These are phyloP conservation scores for Argyresthia albistria DNA, from an alignment of 2,888 invertebrate genomes.

Conservation along the genomic window DNA sequence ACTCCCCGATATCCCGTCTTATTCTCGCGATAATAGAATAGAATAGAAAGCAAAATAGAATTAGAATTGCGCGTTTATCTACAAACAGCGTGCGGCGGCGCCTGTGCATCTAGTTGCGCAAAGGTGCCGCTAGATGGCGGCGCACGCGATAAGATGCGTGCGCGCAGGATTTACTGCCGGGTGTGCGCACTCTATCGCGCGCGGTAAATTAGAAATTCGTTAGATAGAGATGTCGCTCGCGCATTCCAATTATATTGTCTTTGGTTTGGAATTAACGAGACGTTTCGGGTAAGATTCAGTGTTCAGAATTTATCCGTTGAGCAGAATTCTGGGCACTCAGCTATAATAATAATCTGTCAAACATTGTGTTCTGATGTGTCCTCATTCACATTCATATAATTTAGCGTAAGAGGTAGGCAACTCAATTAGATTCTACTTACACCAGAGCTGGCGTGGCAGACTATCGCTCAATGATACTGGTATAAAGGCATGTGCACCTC, in stretches of 20 bases:
- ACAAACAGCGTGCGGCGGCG: conserved; percentile 23
- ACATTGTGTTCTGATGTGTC: too few relatives aligned
- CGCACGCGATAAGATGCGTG: conserved; percentile 56
- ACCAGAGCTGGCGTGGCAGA: too few relatives aligned
- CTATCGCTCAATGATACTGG: too few relatives aligned
- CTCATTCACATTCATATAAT: too few relatives aligned
- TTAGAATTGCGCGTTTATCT: conserved; percentile 27
- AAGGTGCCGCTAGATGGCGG: conserved; percentile 59
- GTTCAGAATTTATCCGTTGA: too few relatives aligned
- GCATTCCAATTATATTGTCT: conserved; percentile 61
- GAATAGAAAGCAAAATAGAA: conserved; percentile 35
- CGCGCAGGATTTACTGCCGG: conserved; percentile 57
- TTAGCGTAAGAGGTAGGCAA: too few relatives aligned
- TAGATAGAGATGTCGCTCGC: conserved; percentile 59
- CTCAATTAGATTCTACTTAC: too few relatives aligned
- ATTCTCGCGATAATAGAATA: background rate
- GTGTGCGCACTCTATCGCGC: conserved; percentile 36
- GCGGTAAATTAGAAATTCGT: conserved; percentile 70
- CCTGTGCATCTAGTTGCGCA: conserved; percentile 55
- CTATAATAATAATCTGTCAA: too few relatives aligned
- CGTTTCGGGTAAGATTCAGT: too few relatives aligned
- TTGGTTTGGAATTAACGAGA: background rate
- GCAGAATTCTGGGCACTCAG: too few relatives aligned
- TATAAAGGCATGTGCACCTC: too few relatives aligned
- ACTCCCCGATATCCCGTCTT: too few relatives aligned